A percentile compares a stretch with the other conserved stretches of the same genome.
Evolutionary conservation across 2,797 vertebrate species (phyloP).

Genomic region (Urocyon cinereoargenteus): DNA sequence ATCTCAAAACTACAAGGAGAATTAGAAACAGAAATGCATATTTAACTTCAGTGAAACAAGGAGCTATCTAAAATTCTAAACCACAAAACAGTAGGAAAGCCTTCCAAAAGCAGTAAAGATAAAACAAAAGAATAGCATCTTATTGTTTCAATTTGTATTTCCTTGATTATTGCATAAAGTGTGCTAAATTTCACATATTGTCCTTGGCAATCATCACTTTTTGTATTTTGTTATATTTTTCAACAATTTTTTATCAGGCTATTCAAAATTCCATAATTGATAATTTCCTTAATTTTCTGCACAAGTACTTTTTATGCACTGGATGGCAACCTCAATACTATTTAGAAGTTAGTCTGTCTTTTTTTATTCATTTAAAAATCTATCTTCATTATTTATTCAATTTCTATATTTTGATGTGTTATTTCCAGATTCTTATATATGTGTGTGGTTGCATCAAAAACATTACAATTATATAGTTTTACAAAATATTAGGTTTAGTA

Average conservation of each 20-base stretch:
- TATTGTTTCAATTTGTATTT: neutral
- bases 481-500: neutral
- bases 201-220: neutral
- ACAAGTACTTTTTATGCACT: neutral
- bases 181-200: neutral
- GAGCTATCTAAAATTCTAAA: neutral
- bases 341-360: neutral
- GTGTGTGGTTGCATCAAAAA: neutral
- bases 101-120: neutral
- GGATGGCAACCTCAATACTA: neutral
- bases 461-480: neutral
- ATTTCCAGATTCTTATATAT: neutral
- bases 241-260: neutral
- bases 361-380: neutral
- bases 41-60: neutral
- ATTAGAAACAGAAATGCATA: neutral
- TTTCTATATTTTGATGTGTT: neutral
- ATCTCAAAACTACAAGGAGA: neutral
- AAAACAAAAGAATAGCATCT: neutral
- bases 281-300: neutral
- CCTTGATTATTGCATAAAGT: neutral
- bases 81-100: neutral
- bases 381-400: neutral
- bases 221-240: neutral
- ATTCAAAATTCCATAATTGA: neutral